Base-by-base conservation (phyloP, 2,888 invertebrate genomes). In the Tetrapedia diversipes region DNA sequence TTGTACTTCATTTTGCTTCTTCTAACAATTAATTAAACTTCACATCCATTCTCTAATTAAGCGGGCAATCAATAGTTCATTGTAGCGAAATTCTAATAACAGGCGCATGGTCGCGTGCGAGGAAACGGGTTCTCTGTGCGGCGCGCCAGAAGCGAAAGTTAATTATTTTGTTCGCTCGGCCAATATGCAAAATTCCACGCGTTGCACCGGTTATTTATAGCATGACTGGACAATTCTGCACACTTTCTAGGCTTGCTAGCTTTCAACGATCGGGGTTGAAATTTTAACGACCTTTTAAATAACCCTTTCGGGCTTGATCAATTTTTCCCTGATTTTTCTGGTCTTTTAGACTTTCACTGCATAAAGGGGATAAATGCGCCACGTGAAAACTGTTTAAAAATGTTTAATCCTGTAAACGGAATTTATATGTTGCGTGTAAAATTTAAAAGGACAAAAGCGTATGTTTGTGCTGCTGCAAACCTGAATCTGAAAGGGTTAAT, bases 211-310 rank as follows among this genome's bases (percentile, higher is more conserved):
- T 73, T 68, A 61, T 67, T 73, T 67, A 63, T 64, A 60, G 65
- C 54, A 7, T 22, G 32, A 56, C 47, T 49, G 47, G 49, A 49
- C 65, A 66, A 60, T 75, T 70, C 64, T 32, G 11, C 19, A 41
- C 32, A 75, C 69, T 70, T 75, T 75, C 70, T 64, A 61, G 60
- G 49, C 66, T 37, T 19, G 32, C 37, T n/a, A n/a, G n/a, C n/a
- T 22, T 11, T 11, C 22, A 24, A 51, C 57, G 60, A 27, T 49
- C 43, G 53, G 29, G 49, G 54, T 64, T 47, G 39, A 60, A 60
- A 56, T 64, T 79, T 67, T 57, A 56, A 43, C 60, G 49, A 59
- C 69, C 63, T 78, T 70, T 75, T 63, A 39, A 45, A 51, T 43
- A 69, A 56, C 22, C n/a, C n/a, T n/a, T n/a, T n/a, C n/a, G n/a